Conservation (phyloP, 2,113 vertebrate genomes). For the Phocoena phocoena region DNA sequence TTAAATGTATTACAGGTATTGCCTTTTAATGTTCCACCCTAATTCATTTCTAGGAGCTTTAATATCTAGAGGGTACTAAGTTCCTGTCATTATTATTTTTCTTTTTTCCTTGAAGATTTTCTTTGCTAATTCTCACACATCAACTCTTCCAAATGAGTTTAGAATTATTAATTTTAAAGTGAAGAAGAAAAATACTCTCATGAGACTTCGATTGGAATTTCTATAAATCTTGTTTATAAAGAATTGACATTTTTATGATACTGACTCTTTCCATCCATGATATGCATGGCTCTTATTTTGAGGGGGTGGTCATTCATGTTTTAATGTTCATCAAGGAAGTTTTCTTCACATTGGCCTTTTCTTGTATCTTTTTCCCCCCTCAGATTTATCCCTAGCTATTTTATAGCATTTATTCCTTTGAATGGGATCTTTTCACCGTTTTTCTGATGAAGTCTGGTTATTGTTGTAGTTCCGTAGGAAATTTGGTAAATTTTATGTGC, state of each 20-base stretch:
- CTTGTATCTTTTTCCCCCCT: not conserved
- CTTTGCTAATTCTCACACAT: not conserved
- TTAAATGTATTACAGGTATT: not conserved
- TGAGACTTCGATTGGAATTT: not conserved
- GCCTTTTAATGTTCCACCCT: not conserved
- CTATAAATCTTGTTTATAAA: not conserved
- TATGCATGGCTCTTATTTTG: not conserved
- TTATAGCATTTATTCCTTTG: not conserved
- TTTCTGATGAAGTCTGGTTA: not conserved
- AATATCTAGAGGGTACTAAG: not conserved
- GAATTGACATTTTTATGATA: not conserved
- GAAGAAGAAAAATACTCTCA: not conserved
- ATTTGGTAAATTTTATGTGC: not conserved
- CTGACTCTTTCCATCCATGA: not conserved
- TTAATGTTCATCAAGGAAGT: not conserved
- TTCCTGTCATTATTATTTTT: not conserved
- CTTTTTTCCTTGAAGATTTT: not conserved
- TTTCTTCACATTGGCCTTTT: not conserved
- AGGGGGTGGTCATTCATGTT: not conserved
- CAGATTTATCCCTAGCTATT: not conserved
- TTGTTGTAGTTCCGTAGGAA: not conserved
- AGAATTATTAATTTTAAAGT: not conserved
- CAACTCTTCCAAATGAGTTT: not conserved
- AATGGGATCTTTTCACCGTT: not conserved
- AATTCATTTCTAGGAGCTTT: not conserved